Evolutionary conservation across 2,113 vertebrate species (phyloP).

Genomic region (Pelodiscus sinensis): DNA sequence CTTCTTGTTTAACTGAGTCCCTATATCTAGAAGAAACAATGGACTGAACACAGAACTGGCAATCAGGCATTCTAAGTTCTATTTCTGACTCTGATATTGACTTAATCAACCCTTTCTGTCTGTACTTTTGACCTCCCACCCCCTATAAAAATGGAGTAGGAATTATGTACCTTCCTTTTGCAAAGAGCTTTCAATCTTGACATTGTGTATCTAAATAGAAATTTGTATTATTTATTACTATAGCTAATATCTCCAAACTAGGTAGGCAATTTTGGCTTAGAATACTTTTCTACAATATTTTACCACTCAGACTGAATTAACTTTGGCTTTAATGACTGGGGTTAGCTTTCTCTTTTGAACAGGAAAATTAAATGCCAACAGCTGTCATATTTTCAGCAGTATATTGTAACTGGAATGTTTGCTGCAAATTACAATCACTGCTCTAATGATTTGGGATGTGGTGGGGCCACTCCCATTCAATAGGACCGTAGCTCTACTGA

Average conservation of each 20-base stretch:
- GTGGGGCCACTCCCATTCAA: background rate
- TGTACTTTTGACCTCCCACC: background rate
- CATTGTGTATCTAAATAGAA: background rate
- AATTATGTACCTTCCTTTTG: background rate
- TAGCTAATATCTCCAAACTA: background rate
- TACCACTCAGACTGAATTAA: background rate
- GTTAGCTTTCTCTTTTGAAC: background rate
- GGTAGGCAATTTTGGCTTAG: background rate
- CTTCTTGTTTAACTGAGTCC: background rate
- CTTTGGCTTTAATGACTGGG: background rate
- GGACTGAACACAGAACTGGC: background rate
- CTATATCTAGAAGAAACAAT: rapidly evolving
- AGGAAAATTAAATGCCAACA: background rate
- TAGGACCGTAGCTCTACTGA: background rate
- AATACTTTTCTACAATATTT: background rate
- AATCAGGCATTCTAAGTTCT: background rate
- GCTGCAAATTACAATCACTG: background rate
- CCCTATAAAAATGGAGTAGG: background rate
- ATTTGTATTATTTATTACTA: background rate
- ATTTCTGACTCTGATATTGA: background rate
- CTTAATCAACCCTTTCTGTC: background rate
- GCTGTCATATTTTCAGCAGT: background rate
- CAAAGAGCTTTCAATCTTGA: background rate
- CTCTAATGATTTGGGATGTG: background rate
- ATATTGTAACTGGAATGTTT: background rate